Conservation (phyloP, 2,113 vertebrate species). For the Ciconia boyciana region DNA sequence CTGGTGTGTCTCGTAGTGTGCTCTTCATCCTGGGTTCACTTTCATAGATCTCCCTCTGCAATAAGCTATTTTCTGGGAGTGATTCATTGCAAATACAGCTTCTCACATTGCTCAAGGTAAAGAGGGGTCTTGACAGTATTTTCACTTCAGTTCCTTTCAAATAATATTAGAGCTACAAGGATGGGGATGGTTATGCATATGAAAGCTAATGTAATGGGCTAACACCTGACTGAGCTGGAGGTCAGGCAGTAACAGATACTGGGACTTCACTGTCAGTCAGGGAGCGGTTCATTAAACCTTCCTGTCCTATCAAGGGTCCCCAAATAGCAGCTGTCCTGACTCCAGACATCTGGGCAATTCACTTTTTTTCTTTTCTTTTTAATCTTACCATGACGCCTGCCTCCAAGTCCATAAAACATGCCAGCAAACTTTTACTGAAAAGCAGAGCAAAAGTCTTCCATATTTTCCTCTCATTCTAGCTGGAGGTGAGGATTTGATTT, state of each 20-base stretch:
- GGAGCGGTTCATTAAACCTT: neutral
- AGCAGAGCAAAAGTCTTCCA: neutral
- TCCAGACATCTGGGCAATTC: neutral
- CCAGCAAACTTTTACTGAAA: neutral
- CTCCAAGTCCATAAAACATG: neutral
- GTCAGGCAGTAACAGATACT: neutral
- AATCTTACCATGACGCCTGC: neutral
- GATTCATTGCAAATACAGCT: constrained; percentile 34
- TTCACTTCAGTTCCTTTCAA: constrained; percentile 15
- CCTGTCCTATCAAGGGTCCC: neutral
- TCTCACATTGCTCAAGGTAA: constrained; percentile 46
- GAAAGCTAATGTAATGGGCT: neutral
- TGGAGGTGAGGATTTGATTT: neutral
- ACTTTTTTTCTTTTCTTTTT: neutral
- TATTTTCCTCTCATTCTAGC: neutral
- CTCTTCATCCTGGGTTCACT: neutral
- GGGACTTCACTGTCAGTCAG: neutral
- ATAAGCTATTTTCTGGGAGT: constrained; percentile 25
- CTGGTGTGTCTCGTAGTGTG: neutral
- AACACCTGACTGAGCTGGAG: neutral
- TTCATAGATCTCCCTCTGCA: neutral
- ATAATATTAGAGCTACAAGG: neutral
- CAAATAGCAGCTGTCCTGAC: neutral
- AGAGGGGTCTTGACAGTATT: neutral
- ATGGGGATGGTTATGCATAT: neutral